Percentiles rank a stretch among this genome's conserved stretches.
Evolutionary conservation across 2,113 vertebrate species (phyloP).

Genomic region (Vulpes lagopus): DNA sequence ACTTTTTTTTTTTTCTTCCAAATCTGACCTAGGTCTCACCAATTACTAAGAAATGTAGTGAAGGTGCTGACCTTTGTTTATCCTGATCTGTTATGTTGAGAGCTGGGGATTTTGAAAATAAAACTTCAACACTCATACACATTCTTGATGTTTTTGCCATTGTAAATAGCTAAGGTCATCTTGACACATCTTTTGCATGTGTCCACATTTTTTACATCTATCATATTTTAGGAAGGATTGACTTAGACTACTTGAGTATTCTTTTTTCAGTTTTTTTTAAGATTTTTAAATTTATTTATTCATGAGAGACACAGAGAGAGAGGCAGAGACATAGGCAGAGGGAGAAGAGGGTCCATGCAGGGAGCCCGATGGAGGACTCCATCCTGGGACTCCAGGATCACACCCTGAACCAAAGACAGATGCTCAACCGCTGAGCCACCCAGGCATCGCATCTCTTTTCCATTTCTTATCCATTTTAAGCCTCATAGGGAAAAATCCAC

Average conservation of each 20-base stretch:
- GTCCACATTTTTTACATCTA: not conserved
- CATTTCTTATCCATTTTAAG: not conserved
- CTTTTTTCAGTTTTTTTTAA: not conserved
- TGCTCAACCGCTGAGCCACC: no score
- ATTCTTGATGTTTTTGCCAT: not conserved
- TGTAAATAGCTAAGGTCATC: not conserved
- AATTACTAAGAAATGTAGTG: not conserved
- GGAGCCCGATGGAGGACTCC: no score
- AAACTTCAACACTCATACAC: not conserved
- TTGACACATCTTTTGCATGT: not conserved
- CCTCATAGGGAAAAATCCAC: not conserved
- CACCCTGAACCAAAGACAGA: no score
- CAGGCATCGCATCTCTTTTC: not conserved
- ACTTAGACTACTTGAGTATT: not conserved
- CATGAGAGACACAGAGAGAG: no score
- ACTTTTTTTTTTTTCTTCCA: accelerated
- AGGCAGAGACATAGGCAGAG: no score
- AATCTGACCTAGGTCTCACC: not conserved
- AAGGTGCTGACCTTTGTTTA: not conserved
- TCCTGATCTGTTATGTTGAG: not conserved
- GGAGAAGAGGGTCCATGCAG: no score
- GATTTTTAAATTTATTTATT: no score
- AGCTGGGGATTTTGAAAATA: not conserved
- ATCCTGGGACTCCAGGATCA: no score
- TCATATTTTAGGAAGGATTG: not conserved